Evolutionary conservation across 2,888 invertebrate species (phyloP).

Genomic region (Horisme vitalbata): DNA sequence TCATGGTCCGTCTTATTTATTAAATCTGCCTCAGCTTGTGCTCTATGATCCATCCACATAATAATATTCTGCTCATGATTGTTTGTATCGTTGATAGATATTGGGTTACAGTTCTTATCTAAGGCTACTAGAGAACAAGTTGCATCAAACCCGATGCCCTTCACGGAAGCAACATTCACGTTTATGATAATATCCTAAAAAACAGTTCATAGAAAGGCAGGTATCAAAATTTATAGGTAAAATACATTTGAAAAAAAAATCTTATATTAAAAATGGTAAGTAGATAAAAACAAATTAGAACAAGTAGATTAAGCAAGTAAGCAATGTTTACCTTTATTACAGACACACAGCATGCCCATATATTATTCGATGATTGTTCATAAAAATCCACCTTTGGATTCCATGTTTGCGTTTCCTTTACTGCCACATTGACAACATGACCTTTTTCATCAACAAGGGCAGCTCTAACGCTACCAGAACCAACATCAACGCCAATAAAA

Average conservation of each 20-base stretch:
- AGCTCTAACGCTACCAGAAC: conserved; percentile 94
- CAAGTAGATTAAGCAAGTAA: conserved; percentile 28
- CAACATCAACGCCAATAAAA: conserved; percentile 96
- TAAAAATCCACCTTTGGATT: conserved; percentile 90
- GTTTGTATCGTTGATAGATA: conserved; percentile 87
- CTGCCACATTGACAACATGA: conserved; percentile 84
- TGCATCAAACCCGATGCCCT: conserved; percentile 97
- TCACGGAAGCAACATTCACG: conserved; percentile 82
- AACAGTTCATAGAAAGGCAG: not conserved
- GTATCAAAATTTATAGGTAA: too few species aligned
- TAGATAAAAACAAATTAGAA: too few species aligned
- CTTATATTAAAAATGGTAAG: too few species aligned
- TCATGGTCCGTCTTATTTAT: conserved; percentile 91
- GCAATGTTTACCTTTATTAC: conserved; percentile 85
- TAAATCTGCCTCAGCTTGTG: conserved; percentile 88
- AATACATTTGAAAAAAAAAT: too few species aligned
- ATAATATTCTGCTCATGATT: conserved; percentile 90
- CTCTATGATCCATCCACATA: conserved; percentile 97
- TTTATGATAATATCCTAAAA: conserved; percentile 84
- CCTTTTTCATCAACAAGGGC: conserved; percentile 89
- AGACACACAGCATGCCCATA: conserved; percentile 90
- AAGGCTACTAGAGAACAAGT: conserved; percentile 96
- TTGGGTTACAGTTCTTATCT: conserved; percentile 86
- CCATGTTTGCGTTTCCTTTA: conserved; percentile 88
- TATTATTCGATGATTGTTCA: conserved; percentile 95